Evolutionary conservation across 1,140 invertebrate genomes (phyloP), one percentile per base, ranked within the genome.

Genomic region (Musca vetustissima): DNA sequence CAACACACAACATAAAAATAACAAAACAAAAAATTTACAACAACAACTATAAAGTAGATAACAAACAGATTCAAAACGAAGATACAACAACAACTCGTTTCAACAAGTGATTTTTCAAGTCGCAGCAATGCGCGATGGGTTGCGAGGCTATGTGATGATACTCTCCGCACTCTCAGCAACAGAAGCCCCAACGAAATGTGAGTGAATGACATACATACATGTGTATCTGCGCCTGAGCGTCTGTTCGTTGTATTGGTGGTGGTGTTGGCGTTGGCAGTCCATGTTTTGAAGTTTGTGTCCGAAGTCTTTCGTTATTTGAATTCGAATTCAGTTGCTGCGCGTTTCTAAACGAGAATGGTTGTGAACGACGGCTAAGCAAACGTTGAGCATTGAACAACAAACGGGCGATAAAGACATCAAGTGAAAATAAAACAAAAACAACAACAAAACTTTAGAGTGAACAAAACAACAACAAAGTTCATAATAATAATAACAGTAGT

Each of bases 261-360:
- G n/a, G n/a, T n/a, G n/a, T n/a, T n/a, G n/a, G n/a, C n/a, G n/a
- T n/a, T n/a, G n/a, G n/a, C n/a, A 52, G 65, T 49, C 52, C 52
- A 67, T 69, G n/a, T n/a, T 47, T 70, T 65, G 17, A 67, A 55
- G 64, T 66, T 66, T 66, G 24, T 49, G 64, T 66, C 15, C 48
- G 48, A 65, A 48, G 64, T 65, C 48, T 65, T 65, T 48, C 43
- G 64, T 65, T 53, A 21, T 53, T 19, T 64, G 47, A 49, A 49
- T 53, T 53, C 49, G 48, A 65, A 65, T 65, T 65, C 64, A 65
- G 64, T 65, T 65, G 48, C 21, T 65, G 48, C 64, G 64, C 64
- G 64, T 65, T 65, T 24, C 28, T 65, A 22, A 28, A 48, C 64
- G 64, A 49, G 43, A 50, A 49, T 24, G 64, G 64, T 65, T 65